Percentiles rank a stretch among this genome's conserved stretches.
phyloP scores from a whole-genome alignment of 2,797 vertebrate genomes.

The Siniperca scherzeri region DNA sequence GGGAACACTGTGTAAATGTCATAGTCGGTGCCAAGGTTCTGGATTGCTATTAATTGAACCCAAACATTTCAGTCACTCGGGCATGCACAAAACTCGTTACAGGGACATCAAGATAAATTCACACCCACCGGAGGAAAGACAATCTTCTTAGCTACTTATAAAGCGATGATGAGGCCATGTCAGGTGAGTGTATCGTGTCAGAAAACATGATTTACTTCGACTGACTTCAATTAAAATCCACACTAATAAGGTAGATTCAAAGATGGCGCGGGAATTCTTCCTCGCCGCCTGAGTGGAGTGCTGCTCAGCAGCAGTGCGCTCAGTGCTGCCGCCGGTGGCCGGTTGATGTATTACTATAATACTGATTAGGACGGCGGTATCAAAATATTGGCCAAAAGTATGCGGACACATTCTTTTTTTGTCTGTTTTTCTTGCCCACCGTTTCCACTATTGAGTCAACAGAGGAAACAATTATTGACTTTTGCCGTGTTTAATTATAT shows the following conservation, averaged over 20 bases:
- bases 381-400: too few relatives aligned
- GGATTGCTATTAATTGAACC: background rate
- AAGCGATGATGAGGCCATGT: background rate
- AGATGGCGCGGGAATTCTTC: conserved; percentile 1
- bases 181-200: fast-evolving
- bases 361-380: too few relatives aligned
- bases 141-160: fast-evolving
- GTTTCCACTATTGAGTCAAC: too few relatives aligned
- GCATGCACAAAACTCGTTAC: fast-evolving
- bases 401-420: too few relatives aligned
- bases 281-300: background rate
- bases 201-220: background rate
- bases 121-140: background rate
- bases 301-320: background rate
- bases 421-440: too few relatives aligned
- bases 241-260: background rate
- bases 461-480: too few relatives aligned
- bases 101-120: fast-evolving
- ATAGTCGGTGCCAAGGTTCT: fast-evolving
- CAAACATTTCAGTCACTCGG: background rate
- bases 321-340: conserved; percentile 26
- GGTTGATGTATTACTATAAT: background rate
- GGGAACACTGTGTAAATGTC: background rate
- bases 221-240: background rate
- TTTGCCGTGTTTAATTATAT: background rate